Base-by-base conservation (phyloP, 2,888 invertebrate species). In the Pheosia gnoma region DNA sequence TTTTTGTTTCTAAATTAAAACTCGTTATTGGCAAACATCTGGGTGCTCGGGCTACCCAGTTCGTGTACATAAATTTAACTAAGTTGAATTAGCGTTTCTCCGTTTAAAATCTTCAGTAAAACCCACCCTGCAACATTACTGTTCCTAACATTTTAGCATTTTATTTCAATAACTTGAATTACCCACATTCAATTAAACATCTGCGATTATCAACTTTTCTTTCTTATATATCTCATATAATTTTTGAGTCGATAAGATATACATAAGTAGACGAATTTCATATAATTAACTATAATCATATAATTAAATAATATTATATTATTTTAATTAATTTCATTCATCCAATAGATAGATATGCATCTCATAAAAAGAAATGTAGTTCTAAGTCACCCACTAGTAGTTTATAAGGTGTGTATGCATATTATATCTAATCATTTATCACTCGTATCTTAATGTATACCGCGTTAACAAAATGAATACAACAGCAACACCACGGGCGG, bases 1-100 rank as follows among this genome's bases (percentile, higher is more conserved):
- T 71, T 58, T 57, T 70, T 70, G 65, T 74, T 75, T 73, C 60
- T 70, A 74, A 73, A 70, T 63, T 60, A 69, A 71, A 65, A 82
- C 79, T 79, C 82, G 88, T 88, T 85, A 89, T 88, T 83, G 86
- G 79, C 81, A 84, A 87, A 87, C 91, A 91, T 91, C 91, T 91
- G 91, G 84, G 89, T 68, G 65, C 78, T 74, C 71, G 63, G 75
- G 68, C 67, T 67, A 75, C 77, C 78, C 82, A 76, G 78, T 79
- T 82, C 74, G 78, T 82, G 81, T 80, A 81, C 84, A 84, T 77
- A 88, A 77, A 89, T 89, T 87, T 83, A 89, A 89, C 85, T 87
- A 82, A 75, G 80, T 84, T 80, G 83, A 86, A 86, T 80, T 83
- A 82, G 81, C 81, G 81, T 88, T 89, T 83, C 79, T 80, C 80